A percentile compares a stretch with the other conserved stretches of the same genome.
Conservation (phyloP, 2,797 vertebrate species). For the Darevskia nairensis region DNA sequence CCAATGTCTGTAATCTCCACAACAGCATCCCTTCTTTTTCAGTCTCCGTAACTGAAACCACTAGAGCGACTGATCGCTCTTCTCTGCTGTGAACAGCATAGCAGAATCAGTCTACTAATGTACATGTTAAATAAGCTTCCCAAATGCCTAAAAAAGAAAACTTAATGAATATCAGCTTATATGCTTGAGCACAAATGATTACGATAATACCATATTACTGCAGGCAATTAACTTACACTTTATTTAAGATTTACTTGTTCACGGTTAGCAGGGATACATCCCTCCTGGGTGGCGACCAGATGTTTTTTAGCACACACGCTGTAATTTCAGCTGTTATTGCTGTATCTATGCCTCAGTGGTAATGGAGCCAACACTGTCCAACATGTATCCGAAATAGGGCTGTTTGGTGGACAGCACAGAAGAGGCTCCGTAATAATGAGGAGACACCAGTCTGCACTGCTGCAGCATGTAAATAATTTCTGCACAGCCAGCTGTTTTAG, state of each 20-base stretch:
- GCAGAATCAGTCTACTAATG: constrained; percentile 37
- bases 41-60: constrained; percentile 5
- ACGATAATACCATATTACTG: constrained; percentile 51
- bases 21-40: background rate
- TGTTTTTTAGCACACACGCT: constrained; percentile 55
- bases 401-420: constrained; percentile 52
- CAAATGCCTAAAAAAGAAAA: constrained; percentile 50
- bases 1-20: background rate
- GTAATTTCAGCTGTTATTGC: constrained; percentile 60
- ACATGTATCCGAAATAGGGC: constrained; percentile 46
- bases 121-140: constrained; percentile 55
- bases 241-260: constrained; percentile 66
- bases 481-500: constrained; percentile 51
- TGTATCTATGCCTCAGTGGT: constrained; percentile 50
- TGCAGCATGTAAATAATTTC: constrained; percentile 32
- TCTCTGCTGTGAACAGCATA: background rate
- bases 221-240: constrained; percentile 62
- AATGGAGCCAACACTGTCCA: constrained; percentile 56
- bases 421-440: background rate
- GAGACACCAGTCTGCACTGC: background rate
- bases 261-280: constrained; percentile 40
- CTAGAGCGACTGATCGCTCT: background rate
- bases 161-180: constrained; percentile 51
- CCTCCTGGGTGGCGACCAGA: constrained; percentile 62
- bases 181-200: constrained; percentile 46